Conservation (phyloP, 1,140 invertebrate genomes). For the Pachypeltis micranthus region DNA sequence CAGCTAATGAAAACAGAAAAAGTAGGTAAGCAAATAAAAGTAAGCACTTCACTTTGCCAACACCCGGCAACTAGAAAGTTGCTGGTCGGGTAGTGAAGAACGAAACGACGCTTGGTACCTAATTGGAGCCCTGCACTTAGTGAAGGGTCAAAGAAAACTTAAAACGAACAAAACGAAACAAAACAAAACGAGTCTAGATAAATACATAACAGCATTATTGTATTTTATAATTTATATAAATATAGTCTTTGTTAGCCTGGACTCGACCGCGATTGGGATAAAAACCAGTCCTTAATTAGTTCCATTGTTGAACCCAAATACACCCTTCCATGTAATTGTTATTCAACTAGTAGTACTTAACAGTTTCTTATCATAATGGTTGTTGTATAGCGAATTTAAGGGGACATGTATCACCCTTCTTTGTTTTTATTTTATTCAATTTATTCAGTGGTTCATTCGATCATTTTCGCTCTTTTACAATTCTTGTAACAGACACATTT, state of each 20-base stretch:
- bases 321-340: slow-evolving; percentile 30
- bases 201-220: slow-evolving; percentile 19
- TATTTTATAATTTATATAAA: slow-evolving; percentile 21
- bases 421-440: slow-evolving; percentile 14
- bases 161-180: too few relatives aligned
- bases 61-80: background rate
- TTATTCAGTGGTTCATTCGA: background rate
- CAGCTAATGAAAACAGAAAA: background rate
- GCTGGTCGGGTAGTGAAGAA: too few relatives aligned
- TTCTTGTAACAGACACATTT: slow-evolving; percentile 12
- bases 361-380: slow-evolving; percentile 30
- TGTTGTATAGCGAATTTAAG: slow-evolving; percentile 30
- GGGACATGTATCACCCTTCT: slow-evolving; percentile 22
- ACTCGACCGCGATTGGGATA: slow-evolving; percentile 22
- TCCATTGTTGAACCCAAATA: slow-evolving; percentile 22
- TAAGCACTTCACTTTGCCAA: background rate
- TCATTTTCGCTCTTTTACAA: background rate
- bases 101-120: background rate
- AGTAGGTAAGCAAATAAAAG: background rate
- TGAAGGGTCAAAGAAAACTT: too few relatives aligned
- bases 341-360: slow-evolving; percentile 28
- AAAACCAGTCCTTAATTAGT: slow-evolving; percentile 20
- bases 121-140: background rate
- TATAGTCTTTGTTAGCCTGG: slow-evolving; percentile 21
- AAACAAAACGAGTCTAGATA: background rate